phyloP scores from a whole-genome alignment of 2,113 vertebrate species.

The Promerops cafer region DNA sequence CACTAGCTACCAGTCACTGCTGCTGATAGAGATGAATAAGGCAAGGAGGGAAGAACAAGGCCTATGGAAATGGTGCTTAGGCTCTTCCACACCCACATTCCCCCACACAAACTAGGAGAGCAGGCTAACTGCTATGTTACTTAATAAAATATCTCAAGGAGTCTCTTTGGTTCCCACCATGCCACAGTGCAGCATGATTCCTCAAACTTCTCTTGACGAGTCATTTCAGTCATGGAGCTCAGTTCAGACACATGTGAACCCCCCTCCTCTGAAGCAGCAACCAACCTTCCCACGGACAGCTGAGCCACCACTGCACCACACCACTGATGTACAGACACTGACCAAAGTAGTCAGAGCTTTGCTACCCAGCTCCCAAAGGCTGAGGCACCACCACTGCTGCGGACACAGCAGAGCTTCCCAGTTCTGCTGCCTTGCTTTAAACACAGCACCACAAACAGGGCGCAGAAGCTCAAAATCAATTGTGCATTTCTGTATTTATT shows the following conservation, averaged over 20 bases:
- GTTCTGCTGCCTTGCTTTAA: neutral
- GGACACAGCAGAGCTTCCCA: neutral
- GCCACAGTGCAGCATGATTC: neutral
- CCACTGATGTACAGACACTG: neutral
- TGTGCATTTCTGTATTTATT: neutral
- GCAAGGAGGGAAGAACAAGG: neutral
- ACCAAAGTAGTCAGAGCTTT: neutral
- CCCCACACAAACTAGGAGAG: neutral
- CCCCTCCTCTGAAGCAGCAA: neutral
- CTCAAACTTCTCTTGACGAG: too few relatives aligned
- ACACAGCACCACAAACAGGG: neutral
- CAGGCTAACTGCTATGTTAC: neutral
- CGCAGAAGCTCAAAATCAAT: neutral
- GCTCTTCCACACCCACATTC: neutral
- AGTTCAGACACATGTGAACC: neutral
- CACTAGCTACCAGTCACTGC: neutral
- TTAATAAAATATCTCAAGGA: neutral
- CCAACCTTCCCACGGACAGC: neutral
- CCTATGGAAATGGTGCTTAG: neutral
- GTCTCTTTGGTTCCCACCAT: neutral
- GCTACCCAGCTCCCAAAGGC: neutral
- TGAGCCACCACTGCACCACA: rapidly evolving
- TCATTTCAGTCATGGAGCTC: neutral
- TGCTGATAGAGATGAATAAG: neutral
- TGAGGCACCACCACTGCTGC: neutral